phyloP scores from a whole-genome alignment of 2,113 vertebrate species.

The Bombycilla garrulus region DNA sequence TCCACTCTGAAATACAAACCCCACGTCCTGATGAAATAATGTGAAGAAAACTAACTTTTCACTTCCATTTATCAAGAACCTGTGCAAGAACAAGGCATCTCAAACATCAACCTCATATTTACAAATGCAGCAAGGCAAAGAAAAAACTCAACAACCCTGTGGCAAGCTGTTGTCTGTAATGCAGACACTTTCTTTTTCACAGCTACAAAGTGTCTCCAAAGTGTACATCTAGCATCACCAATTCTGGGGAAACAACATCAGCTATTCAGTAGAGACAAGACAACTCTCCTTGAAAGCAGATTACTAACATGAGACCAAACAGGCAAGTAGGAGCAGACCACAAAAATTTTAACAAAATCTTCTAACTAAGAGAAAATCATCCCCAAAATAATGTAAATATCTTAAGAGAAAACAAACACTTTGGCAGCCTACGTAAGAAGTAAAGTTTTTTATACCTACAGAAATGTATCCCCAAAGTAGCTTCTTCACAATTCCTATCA shows the following conservation, averaged over 20 bases:
- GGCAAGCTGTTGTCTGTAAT: background rate
- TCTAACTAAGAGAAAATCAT: background rate
- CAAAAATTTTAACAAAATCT: background rate
- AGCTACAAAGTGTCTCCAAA: background rate
- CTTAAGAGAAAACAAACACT: background rate
- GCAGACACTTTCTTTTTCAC: background rate
- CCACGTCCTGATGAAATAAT: background rate
- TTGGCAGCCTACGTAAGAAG: background rate
- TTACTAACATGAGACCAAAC: background rate
- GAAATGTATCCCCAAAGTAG: background rate
- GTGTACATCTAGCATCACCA: background rate
- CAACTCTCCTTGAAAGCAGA: background rate
- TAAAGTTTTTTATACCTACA: background rate
- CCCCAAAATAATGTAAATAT: background rate
- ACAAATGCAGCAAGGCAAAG: background rate
- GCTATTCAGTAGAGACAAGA: background rate
- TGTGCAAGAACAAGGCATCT: background rate
- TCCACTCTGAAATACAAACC: background rate
- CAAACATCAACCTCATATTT: background rate
- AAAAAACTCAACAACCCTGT: background rate
- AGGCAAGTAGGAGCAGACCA: background rate
- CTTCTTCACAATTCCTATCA: background rate
- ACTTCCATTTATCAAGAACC: background rate
- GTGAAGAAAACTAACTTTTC: background rate
- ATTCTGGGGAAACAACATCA: background rate